Percentiles rank a stretch among this genome's conserved stretches.
phyloP scores from a whole-genome alignment of 2,888 invertebrate species.

The Geophilus truncorum region DNA sequence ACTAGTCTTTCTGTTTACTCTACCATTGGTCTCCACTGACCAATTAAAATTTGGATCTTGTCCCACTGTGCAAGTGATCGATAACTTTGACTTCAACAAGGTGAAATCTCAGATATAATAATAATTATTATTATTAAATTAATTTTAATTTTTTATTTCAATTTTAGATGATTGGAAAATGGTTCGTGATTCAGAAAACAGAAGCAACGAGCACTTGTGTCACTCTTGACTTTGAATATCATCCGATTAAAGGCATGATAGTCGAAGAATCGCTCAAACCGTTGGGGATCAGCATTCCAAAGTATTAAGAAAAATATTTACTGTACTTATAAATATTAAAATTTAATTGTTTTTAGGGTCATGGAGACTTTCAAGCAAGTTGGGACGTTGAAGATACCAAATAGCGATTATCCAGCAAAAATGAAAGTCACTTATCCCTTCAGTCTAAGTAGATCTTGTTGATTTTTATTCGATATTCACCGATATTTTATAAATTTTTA shows the following conservation, averaged over 20 bases:
- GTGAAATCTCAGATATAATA: conserved; percentile 51
- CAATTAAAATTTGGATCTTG: conserved; percentile 69
- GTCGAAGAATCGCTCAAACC: not conserved
- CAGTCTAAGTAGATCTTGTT: conserved; percentile 57
- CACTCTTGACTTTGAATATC: conserved; percentile 45
- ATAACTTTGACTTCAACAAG: conserved; percentile 67
- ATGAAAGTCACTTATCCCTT: conserved; percentile 74
- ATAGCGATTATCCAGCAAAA: conserved; percentile 55
- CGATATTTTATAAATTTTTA: no score
- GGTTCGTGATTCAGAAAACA: conserved; percentile 78
- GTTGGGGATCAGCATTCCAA: not conserved
- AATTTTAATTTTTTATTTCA: not conserved
- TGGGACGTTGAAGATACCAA: conserved; percentile 61
- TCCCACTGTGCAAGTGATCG: conserved; percentile 66
- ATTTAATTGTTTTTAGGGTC: not conserved
- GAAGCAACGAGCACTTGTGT: conserved; percentile 74
- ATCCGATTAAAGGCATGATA: not conserved
- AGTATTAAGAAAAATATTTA: not conserved
- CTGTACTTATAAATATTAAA: not conserved
- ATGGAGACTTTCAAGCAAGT: conserved; percentile 46
- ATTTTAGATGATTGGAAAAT: conserved; percentile 66
- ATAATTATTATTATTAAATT: no score
- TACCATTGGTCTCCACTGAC: conserved; percentile 55
- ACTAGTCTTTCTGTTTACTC: not conserved
- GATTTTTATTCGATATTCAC: not conserved